Conservation (phyloP, 2,797 vertebrate species). For the Brotula barbata region DNA sequence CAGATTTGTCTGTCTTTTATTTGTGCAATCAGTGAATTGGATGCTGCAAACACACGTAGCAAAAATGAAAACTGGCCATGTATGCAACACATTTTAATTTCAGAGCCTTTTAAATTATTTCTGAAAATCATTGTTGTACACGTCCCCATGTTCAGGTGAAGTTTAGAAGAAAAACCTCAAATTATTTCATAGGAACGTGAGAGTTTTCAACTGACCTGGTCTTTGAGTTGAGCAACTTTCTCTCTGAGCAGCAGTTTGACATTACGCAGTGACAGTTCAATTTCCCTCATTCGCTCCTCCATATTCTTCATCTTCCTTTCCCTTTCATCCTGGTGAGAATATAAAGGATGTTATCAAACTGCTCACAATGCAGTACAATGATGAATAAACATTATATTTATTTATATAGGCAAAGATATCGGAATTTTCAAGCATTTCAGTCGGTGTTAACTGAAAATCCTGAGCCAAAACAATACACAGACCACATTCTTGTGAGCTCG, state of each 20-base stretch:
- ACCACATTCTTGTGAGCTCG: slow-evolving; percentile 21
- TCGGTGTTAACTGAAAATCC: background rate
- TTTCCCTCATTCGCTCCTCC: slow-evolving; percentile 91
- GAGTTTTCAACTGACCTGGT: slow-evolving; percentile 81
- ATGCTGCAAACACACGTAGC: no score
- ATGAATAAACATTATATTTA: background rate
- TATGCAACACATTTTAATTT: background rate
- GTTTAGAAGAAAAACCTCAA: background rate
- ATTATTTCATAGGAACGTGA: background rate
- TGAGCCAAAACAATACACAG: slow-evolving; percentile 16
- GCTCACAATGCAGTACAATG: background rate
- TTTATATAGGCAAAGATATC: background rate
- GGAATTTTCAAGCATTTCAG: background rate
- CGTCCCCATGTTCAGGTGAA: no score
- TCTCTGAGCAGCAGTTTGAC: slow-evolving; percentile 93
- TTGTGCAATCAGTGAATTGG: no score
- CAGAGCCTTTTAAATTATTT: no score
- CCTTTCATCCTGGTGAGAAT: slow-evolving; percentile 71
- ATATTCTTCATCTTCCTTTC: slow-evolving; percentile 82
- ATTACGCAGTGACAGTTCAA: slow-evolving; percentile 89
- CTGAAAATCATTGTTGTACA: no score
- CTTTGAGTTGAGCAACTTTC: slow-evolving; percentile 93
- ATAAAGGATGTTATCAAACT: slow-evolving; percentile 37
- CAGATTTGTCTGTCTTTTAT: no score
- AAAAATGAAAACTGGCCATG: no score